Evolutionary conservation across 1,140 invertebrate genomes (phyloP), one percentile per base, ranked within the genome.

Genomic region (Choristoneura fumiferana): DNA sequence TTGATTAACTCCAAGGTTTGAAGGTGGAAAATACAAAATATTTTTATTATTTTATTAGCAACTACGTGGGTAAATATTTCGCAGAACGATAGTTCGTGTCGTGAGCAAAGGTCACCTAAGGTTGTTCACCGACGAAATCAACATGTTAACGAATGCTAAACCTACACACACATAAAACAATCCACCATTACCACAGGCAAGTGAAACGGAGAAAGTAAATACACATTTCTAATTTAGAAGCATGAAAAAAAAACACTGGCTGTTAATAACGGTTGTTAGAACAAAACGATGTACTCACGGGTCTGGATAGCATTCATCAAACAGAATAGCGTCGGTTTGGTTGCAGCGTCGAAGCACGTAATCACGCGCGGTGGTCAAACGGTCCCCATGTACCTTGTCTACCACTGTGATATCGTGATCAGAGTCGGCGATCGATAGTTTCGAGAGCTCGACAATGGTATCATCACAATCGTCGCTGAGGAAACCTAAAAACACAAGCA

Each of bases 261-360:
- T 10, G 10, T 22, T 22, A 49, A 49, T 33, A 49, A 33, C 14
- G 22, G 22, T 2, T 37, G n/a, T 54, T 37, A 57, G 15, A 18
- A 64, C 15, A 12, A 43, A 56, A 69, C 52, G 39, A 54, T 67
- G 36, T 72, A 91, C 91, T 90, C 67, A 94, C 93, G 87, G 77
- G 63, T 91, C 76, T 53, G 91, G 84, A 84, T 93, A 95, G 69
- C 91, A 91, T 81, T 90, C 75, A 74, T 91, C 87, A 84, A 95
- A 95, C 45, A 79, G 73, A 58, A 93, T 65, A 18, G 92, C 87
- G 60, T 90, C 89, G n/a, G 73, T 80, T 81, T 95, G 94, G 59
- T 87, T 83, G 76, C 94, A 95, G 78, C 89, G 91, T 67, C 90
- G 84, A 52, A 95, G 81, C 55, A 94, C 91, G 71, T 93, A 89